Percentiles rank a stretch among this genome's conserved stretches.
phyloP scores from a whole-genome alignment of 2,888 invertebrate genomes.

The Watsonalla cultraria region DNA sequence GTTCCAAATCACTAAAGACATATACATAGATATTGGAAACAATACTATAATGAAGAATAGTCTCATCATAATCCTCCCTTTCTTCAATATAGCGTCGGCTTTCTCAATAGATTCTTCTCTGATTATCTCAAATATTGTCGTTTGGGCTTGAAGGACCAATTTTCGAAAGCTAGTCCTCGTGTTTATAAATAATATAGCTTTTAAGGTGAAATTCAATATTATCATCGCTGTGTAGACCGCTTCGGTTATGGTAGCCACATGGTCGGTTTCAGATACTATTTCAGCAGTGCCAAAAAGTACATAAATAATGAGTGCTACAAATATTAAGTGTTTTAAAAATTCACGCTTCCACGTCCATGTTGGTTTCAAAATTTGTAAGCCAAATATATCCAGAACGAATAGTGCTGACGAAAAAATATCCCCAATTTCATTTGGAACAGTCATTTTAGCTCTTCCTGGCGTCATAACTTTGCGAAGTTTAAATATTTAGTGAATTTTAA shows the following conservation, averaged over 20 bases:
- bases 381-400: constrained; percentile 38
- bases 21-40: constrained; percentile 33
- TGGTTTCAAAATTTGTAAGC: constrained; percentile 50
- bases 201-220: constrained; percentile 28
- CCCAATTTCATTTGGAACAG: constrained; percentile 37
- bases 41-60: constrained; percentile 23
- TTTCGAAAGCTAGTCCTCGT: constrained; percentile 31
- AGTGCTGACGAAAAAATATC: constrained; percentile 31
- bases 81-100: constrained; percentile 20
- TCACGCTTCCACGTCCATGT: constrained; percentile 46
- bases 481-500: constrained; percentile 11
- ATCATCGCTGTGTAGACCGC: constrained; percentile 45
- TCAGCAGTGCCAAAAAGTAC: constrained; percentile 46
- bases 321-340: constrained; percentile 29
- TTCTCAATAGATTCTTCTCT: constrained; percentile 23
- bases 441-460: constrained; percentile 16
- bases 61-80: constrained; percentile 25
- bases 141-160: constrained; percentile 42
- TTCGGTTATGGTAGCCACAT: constrained; percentile 37
- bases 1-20: constrained; percentile 38
- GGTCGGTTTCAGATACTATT: constrained; percentile 27
- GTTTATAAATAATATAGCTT: constrained; percentile 33
- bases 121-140: constrained; percentile 30
- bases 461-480: constrained; percentile 9
- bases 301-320: constrained; percentile 34